Evolutionary conservation across 2,113 vertebrate species (phyloP).

Genomic region (Felis catus): DNA sequence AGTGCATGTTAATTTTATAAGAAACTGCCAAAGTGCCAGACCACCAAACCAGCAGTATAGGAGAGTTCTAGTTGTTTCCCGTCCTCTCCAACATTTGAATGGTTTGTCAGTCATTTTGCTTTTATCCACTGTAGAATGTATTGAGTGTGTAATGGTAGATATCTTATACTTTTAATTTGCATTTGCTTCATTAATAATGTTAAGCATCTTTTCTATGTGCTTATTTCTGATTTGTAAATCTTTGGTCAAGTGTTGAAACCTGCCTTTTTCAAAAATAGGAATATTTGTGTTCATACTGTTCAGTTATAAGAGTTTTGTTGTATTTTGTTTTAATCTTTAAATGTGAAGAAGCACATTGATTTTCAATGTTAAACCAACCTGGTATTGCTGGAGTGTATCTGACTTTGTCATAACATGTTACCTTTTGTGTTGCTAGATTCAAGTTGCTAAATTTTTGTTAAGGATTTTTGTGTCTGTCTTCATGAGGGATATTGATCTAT

Average conservation of each 20-base stretch:
- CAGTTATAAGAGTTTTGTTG: not conserved
- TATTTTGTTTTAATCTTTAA: not conserved
- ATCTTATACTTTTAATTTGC: not conserved
- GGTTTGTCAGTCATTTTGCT: not conserved
- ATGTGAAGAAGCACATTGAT: not conserved
- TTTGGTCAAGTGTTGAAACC: not conserved
- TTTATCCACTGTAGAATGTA: not conserved
- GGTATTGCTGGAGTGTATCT: not conserved
- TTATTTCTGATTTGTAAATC: not conserved
- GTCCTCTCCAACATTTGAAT: not conserved
- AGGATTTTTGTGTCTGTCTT: constrained; percentile 1
- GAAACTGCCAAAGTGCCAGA: not conserved
- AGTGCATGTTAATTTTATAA: not conserved
- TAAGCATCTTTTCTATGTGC: not conserved
- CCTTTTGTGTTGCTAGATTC: not conserved
- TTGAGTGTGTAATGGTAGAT: not conserved
- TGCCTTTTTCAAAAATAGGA: not conserved
- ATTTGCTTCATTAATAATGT: not conserved
- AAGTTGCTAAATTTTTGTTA: not conserved
- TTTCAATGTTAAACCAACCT: not conserved
- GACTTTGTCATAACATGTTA: not conserved
- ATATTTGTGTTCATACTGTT: not conserved
- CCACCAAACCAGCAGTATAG: not conserved
- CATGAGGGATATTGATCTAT: not conserved
- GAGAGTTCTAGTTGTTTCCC: not conserved